Base-by-base conservation (phyloP, 2,113 vertebrate species). In the Hippocampus comes region DNA sequence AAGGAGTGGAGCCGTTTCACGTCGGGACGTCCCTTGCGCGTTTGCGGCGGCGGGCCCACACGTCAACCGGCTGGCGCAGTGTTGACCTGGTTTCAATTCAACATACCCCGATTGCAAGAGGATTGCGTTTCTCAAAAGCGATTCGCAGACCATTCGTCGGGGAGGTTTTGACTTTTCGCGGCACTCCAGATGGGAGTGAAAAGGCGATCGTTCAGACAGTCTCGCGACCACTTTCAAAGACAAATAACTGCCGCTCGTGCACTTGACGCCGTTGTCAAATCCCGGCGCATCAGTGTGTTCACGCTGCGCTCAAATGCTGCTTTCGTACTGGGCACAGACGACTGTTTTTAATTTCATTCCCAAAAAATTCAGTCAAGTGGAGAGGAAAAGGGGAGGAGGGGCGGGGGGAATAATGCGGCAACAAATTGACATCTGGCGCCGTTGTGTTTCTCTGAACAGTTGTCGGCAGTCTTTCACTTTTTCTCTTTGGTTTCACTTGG, bases 401-500 rank as follows among this genome's bases (percentile, higher is more conserved):
- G n/a, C 82, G 82, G 79, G 72, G 21, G 65, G 74, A 64, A 84
- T 82, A 82, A 76, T 51, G 74, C 80, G 81, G 75, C 81, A 86
- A 88, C 82, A 86, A 80, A 84, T 78, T 88, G 90, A 90, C 89
- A 90, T 90, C 89, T 89, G 87, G 87, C 86, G 78, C 66, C 82
- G 80, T 88, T 88, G 82, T 84, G 80, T 55, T 87, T 91, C 88
- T 77, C 80, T 82, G 84, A 89, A 90, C 90, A 90, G 88, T 91
- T 91, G 90, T 90, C 89, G 82, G 77, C 84, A 88, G 88, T 91
- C 89, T 90, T 90, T 90, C 90, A 87, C 89, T 86, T 84, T 84
- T 77, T 81, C 88, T 88, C 89, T 89, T 87, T 88, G 82, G 86
- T 91, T 89, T 90, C 86, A 89, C 89, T 89, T 88, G 79, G 81